These are phyloP conservation scores for Dermolepida albohirtum DNA, from an alignment of 2,888 invertebrate species.

Conservation along the genomic window DNA sequence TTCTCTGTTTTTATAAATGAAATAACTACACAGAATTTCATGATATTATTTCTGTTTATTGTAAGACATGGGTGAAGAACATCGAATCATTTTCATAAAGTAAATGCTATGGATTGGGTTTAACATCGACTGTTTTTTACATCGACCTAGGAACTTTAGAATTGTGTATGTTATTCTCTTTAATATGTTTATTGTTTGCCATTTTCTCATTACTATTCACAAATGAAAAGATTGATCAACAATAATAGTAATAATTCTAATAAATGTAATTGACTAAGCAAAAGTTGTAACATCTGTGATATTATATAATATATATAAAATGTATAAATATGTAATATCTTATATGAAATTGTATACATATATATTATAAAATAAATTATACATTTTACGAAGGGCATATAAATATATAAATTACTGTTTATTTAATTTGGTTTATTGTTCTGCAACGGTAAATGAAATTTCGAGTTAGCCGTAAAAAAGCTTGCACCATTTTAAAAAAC, in stretches of 20 bases:
- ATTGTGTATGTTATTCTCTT: neutral
- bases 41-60: no score
- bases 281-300: constrained; percentile 36
- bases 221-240: neutral
- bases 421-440: no score
- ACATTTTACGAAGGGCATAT: no score
- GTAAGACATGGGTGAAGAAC: neutral
- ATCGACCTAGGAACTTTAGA: neutral
- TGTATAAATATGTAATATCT: constrained; percentile 39
- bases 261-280: constrained; percentile 13
- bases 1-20: no score
- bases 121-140: neutral
- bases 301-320: constrained; percentile 13
- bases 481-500: no score
- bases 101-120: neutral
- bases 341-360: constrained; percentile 16
- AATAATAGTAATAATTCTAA: constrained; percentile 4
- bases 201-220: neutral
- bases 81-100: neutral
- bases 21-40: no score
- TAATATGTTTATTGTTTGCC: neutral
- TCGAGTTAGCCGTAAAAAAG: no score
- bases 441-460: no score
- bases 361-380: constrained; percentile 28
- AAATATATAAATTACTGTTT: no score